Evolutionary conservation across 2,113 vertebrate species (phyloP).

Genomic region (Dicrurus megarhynchus): DNA sequence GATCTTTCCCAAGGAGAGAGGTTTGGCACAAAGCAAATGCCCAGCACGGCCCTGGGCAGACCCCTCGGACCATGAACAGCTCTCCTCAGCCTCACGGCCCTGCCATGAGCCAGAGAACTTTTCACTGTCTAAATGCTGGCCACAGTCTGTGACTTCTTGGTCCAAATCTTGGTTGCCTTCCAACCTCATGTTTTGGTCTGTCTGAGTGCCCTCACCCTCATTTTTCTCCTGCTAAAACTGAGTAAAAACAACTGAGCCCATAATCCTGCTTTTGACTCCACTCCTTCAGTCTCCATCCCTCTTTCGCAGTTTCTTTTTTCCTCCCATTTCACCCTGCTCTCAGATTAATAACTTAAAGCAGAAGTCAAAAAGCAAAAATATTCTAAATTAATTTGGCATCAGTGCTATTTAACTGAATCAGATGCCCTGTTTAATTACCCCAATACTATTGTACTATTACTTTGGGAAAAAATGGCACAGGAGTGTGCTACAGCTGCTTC

Average conservation of each 20-base stretch:
- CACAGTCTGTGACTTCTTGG: neutral
- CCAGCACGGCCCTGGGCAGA: neutral
- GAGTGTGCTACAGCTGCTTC: slow-evolving; percentile 6
- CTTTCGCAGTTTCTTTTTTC: neutral
- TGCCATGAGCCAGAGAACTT: rapidly evolving
- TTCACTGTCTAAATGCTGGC: neutral
- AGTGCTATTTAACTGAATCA: neutral
- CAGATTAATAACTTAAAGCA: neutral
- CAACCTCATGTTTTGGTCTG: neutral
- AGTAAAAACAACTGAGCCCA: neutral
- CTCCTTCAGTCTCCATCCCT: neutral
- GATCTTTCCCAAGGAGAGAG: neutral
- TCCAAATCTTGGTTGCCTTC: neutral
- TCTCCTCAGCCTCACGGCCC: neutral
- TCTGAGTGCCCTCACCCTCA: neutral
- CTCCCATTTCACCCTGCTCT: neutral
- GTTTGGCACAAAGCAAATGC: neutral
- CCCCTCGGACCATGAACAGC: rapidly evolving
- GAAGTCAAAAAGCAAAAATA: neutral
- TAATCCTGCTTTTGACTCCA: neutral
- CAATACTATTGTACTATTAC: neutral
- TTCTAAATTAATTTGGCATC: neutral
- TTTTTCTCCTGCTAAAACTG: neutral
- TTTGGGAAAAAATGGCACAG: slow-evolving; percentile 4
- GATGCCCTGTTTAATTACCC: neutral